phyloP scores from a whole-genome alignment of 2,113 vertebrate species.

The Apodemus speciosus region DNA sequence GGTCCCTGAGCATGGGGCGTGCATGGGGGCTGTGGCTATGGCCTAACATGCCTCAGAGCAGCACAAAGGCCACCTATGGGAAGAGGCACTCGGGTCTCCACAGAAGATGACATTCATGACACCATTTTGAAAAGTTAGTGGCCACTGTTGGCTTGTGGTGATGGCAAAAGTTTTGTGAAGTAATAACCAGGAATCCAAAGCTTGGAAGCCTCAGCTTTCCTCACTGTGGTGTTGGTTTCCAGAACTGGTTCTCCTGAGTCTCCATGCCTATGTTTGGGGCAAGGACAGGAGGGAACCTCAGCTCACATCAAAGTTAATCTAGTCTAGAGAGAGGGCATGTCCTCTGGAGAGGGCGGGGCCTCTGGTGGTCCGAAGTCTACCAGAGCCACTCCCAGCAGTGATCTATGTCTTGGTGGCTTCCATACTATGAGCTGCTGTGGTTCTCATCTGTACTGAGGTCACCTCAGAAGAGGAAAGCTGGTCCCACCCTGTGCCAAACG shows the following conservation, averaged over 20 bases:
- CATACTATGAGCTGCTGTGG: not conserved
- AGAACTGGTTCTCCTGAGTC: not conserved
- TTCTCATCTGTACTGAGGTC: not conserved
- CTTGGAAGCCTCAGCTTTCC: not conserved
- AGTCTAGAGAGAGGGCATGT: rapidly evolving
- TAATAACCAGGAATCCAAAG: not conserved
- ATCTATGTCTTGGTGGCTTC: not conserved
- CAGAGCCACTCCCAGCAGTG: not conserved
- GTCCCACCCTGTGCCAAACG: too few relatives aligned
- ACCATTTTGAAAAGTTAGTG: not conserved
- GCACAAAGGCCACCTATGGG: too few relatives aligned
- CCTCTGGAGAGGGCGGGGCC: not conserved
- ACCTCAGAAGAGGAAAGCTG: not conserved
- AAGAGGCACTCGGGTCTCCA: not conserved
- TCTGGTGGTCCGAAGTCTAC: not conserved
- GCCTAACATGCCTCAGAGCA: not conserved
- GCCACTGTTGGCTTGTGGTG: not conserved
- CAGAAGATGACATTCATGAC: not conserved
- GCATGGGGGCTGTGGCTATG: too few relatives aligned
- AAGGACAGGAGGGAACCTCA: not conserved
- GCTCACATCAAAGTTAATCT: not conserved
- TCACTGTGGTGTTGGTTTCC: not conserved
- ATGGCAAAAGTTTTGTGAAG: not conserved
- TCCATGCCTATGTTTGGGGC: not conserved
- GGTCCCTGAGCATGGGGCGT: not conserved